Percentiles rank a stretch among this genome's conserved stretches.
These are phyloP conservation scores for Leptinotarsa defecta DNA, from an alignment of 1,140 invertebrate species.

Conservation along the genomic window DNA sequence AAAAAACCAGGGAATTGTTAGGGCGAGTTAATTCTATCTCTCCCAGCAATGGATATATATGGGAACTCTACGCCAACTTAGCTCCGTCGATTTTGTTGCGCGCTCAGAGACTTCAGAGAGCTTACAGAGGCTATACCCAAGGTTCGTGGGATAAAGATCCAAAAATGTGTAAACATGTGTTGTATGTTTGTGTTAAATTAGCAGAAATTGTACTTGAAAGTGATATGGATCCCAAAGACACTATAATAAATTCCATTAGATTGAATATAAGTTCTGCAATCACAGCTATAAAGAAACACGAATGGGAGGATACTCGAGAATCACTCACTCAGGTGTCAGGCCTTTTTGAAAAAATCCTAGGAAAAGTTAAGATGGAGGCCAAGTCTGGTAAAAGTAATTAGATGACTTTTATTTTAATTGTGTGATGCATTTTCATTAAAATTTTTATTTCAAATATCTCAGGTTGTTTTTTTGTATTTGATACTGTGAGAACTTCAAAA, in stretches of 20 bases:
- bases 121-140: constrained; percentile 65
- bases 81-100: constrained; percentile 65
- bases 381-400: too few relatives aligned
- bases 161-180: constrained; percentile 57
- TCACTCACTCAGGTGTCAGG: constrained; percentile 32
- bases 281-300: constrained; percentile 47
- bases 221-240: constrained; percentile 44
- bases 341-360: constrained; percentile 35
- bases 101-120: constrained; percentile 66
- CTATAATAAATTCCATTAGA: constrained; percentile 49
- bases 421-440: too few relatives aligned
- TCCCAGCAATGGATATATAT: constrained; percentile 72
- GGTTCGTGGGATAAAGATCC: constrained; percentile 67
- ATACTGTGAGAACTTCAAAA: too few relatives aligned
- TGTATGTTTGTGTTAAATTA: constrained; percentile 50
- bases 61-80: constrained; percentile 79
- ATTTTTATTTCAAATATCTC: too few relatives aligned
- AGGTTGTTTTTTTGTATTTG: too few relatives aligned
- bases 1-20: constrained; percentile 75
- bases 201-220: constrained; percentile 46
- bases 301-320: constrained; percentile 43
- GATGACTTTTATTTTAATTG: too few relatives aligned
- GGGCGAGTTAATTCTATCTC: constrained; percentile 76
- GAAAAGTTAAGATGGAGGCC: constrained; percentile 37
- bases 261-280: constrained; percentile 50